These are phyloP conservation scores for Karalla daura DNA, from an alignment of 2,797 vertebrate genomes.

Conservation along the genomic window DNA sequence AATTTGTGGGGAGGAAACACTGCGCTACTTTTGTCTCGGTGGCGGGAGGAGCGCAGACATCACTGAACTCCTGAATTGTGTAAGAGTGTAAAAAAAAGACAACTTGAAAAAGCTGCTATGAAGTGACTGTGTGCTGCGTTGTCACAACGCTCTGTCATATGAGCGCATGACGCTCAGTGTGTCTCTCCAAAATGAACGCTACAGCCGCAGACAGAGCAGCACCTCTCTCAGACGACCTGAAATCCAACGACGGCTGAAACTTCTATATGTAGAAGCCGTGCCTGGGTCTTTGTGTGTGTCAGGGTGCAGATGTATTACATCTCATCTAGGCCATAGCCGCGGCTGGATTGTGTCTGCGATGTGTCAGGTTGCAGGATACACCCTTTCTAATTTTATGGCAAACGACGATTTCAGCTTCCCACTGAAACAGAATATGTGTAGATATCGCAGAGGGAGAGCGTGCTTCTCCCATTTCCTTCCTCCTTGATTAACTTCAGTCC, in stretches of 20 bases:
- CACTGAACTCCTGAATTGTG: conserved; percentile 5
- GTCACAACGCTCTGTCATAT: conserved; percentile 10
- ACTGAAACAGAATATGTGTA: conserved; percentile 28
- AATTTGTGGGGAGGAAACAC: conserved; percentile 8
- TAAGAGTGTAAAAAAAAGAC: conserved; percentile 25
- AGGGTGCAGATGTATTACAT: conserved; percentile 46
- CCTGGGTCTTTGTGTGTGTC: conserved; percentile 13
- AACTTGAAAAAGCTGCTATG: neutral
- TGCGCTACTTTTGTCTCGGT: conserved; percentile 15
- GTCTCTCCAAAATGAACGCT: too few relatives aligned
- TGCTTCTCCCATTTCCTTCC: conserved; percentile 43
- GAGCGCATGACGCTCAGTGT: conserved; percentile 17
- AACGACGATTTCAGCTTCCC: conserved; percentile 43
- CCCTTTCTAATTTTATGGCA: conserved; percentile 60
- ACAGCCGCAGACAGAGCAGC: too few relatives aligned
- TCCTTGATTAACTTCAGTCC: conserved; percentile 31
- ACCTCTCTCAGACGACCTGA: too few relatives aligned
- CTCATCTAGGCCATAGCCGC: conserved; percentile 53
- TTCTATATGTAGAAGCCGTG: conserved; percentile 1
- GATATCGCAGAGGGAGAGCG: conserved; percentile 25
- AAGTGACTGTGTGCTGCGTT: neutral
- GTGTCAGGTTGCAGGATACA: conserved; percentile 74
- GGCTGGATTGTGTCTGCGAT: conserved; percentile 45
- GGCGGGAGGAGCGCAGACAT: neutral
- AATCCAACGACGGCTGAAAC: conserved; percentile 38